Percentiles rank a stretch among this genome's conserved stretches.
Evolutionary conservation across 2,888 invertebrate genomes (phyloP).

Genomic region (Sicus ferrugineus): DNA sequence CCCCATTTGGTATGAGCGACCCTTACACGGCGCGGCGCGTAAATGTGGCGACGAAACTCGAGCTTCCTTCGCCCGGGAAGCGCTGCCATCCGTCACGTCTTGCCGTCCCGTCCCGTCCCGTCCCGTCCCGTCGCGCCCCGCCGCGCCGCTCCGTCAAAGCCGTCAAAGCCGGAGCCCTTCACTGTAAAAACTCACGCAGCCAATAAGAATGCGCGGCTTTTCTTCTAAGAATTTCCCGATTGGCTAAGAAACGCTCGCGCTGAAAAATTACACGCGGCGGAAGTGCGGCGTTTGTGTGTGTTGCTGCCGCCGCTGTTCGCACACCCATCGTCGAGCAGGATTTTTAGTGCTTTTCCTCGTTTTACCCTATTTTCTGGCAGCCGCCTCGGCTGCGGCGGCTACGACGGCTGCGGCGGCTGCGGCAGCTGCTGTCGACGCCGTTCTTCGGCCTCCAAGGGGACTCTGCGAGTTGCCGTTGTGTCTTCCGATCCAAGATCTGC

Average conservation of each 20-base stretch:
- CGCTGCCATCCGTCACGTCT: too few relatives aligned
- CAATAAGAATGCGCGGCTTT: constrained; percentile 25
- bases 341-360: constrained; percentile 5
- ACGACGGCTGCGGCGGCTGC: too few relatives aligned
- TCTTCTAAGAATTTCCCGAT: constrained; percentile 26
- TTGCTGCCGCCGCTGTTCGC: background rate
- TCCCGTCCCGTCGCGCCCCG: too few relatives aligned
- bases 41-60: too few relatives aligned
- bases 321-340: background rate
- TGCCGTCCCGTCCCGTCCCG: too few relatives aligned
- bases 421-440: background rate
- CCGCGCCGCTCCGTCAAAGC: too few relatives aligned
- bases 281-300: constrained; percentile 6
- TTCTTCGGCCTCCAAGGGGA: background rate
- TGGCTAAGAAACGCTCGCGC: constrained; percentile 26
- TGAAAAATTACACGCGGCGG: constrained; percentile 22
- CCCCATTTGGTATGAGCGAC: too few relatives aligned
- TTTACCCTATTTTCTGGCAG: background rate
- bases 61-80: background rate
- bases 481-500: background rate
- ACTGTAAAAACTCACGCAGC: constrained; percentile 24
- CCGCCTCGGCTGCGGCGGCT: background rate
- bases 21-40: too few relatives aligned
- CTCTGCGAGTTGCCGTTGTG: background rate
- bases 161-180: constrained; percentile 15